These are phyloP conservation scores for Myiothlypis coronata DNA, from an alignment of 2,797 vertebrate genomes.

Conservation along the genomic window DNA sequence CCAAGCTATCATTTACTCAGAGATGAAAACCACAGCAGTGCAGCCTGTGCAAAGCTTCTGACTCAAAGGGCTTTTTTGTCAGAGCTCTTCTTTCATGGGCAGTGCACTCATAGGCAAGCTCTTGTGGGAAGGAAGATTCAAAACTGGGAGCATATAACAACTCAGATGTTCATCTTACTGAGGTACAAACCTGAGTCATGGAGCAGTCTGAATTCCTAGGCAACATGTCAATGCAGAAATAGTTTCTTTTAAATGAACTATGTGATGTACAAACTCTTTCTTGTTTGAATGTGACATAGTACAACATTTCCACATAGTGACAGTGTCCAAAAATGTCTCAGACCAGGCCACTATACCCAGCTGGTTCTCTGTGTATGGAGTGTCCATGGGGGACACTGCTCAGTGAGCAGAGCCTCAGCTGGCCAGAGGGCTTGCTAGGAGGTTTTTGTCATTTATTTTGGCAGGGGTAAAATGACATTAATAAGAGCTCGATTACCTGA, in stretches of 20 bases:
- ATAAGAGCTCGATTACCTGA: not conserved
- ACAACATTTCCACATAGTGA: not conserved
- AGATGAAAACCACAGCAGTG: not conserved
- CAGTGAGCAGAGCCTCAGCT: not conserved
- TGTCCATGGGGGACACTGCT: not conserved
- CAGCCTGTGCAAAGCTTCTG: not conserved
- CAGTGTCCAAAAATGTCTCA: not conserved
- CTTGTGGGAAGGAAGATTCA: not conserved
- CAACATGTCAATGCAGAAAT: not conserved
- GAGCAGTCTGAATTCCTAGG: not conserved
- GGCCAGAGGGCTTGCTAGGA: not conserved
- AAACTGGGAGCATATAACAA: not conserved
- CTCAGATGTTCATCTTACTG: not conserved
- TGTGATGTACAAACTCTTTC: not conserved
- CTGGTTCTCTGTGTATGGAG: rapidly evolving
- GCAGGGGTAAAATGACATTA: not conserved
- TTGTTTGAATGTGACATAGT: not conserved
- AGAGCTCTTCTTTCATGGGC: rapidly evolving
- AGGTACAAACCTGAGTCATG: not conserved
- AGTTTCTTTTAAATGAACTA: not conserved
- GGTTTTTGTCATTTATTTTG: not conserved
- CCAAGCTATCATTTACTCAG: not conserved
- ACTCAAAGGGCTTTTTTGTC: not conserved
- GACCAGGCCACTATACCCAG: rapidly evolving
- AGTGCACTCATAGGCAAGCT: not conserved